Percentiles rank a stretch among this genome's conserved stretches.
phyloP scores from a whole-genome alignment of 2,888 invertebrate species.

The Odontomyia ornata region DNA sequence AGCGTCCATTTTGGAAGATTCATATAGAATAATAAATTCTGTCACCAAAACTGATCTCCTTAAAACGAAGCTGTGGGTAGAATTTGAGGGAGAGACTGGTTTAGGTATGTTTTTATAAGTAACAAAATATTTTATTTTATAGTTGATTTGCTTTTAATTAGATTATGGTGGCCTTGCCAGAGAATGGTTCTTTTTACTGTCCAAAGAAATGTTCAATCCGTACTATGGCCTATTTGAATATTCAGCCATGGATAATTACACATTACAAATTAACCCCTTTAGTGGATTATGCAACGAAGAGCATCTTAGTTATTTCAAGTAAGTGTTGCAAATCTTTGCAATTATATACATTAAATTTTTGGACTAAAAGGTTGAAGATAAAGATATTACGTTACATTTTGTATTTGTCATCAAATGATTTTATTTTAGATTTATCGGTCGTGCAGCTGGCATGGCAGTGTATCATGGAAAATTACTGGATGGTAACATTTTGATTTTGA shows the following conservation, averaged over 20 bases:
- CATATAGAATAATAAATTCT: constrained; percentile 92
- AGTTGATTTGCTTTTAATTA: constrained; percentile 6
- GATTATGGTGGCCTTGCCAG: constrained; percentile 97
- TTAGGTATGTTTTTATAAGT: constrained; percentile 64
- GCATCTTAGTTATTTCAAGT: constrained; percentile 95
- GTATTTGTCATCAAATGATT: neutral
- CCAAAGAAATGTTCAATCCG: constrained; percentile 99
- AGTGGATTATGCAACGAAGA: constrained; percentile 98
- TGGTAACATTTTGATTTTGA: constrained; percentile 70
- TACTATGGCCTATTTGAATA: constrained; percentile 99
- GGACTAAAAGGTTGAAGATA: too few species aligned
- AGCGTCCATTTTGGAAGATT: constrained; percentile 94
- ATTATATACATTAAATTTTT: neutral
- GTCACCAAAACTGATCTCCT: constrained; percentile 90
- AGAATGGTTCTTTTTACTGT: constrained; percentile 98
- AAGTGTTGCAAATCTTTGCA: constrained; percentile 46
- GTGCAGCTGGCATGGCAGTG: constrained; percentile 98
- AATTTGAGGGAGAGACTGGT: constrained; percentile 97
- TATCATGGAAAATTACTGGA: constrained; percentile 98
- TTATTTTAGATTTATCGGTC: constrained; percentile 81
- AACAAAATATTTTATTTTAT: neutral
- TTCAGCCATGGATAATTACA: constrained; percentile 99
- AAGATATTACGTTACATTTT: too few species aligned
- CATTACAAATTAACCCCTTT: constrained; percentile 97
- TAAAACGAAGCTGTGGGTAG: constrained; percentile 98